Conservation (phyloP, 2,888 invertebrate genomes). For the Pasiphila rectangulata region DNA sequence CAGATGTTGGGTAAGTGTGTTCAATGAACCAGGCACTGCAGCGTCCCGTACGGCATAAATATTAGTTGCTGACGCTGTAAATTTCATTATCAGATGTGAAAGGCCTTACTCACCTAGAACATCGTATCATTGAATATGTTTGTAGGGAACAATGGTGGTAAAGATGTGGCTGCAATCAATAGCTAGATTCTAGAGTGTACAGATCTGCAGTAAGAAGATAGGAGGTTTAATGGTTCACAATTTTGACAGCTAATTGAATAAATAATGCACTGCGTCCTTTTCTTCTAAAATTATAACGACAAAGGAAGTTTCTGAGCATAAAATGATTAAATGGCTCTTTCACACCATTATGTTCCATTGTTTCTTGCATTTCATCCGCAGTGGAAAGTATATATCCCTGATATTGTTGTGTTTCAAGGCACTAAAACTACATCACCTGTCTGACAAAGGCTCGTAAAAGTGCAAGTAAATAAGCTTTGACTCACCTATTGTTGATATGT, state of each 20-base stretch:
- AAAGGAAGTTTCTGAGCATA: conserved; percentile 33
- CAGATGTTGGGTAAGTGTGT: too few relatives aligned
- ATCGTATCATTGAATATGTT: neutral
- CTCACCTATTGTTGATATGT: conserved; percentile 94
- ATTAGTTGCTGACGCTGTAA: too few relatives aligned
- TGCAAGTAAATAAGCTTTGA: conserved; percentile 56
- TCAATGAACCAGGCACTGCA: too few relatives aligned
- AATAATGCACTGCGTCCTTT: conserved; percentile 28
- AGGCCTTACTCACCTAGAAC: neutral
- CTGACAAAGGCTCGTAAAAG: conserved; percentile 66
- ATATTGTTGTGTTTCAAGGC: conserved; percentile 46
- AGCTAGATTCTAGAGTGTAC: neutral
- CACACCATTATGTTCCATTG: conserved; percentile 45
- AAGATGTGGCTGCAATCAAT: neutral
- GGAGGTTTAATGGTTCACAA: neutral
- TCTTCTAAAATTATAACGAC: conserved; percentile 31
- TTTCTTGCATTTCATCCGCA: conserved; percentile 46
- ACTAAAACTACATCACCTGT: conserved; percentile 58
- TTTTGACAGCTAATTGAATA: conserved; percentile 14
- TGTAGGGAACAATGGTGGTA: too few relatives aligned
- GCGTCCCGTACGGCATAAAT: too few relatives aligned
- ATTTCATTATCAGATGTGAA: too few relatives aligned
- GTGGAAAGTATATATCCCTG: conserved; percentile 47
- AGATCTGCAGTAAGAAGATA: neutral
- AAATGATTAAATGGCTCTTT: conserved; percentile 39